A percentile compares a stretch with the other conserved stretches of the same genome.
These are phyloP conservation scores for Papilio helenus DNA, from an alignment of 1,140 invertebrate genomes.

Conservation along the genomic window DNA sequence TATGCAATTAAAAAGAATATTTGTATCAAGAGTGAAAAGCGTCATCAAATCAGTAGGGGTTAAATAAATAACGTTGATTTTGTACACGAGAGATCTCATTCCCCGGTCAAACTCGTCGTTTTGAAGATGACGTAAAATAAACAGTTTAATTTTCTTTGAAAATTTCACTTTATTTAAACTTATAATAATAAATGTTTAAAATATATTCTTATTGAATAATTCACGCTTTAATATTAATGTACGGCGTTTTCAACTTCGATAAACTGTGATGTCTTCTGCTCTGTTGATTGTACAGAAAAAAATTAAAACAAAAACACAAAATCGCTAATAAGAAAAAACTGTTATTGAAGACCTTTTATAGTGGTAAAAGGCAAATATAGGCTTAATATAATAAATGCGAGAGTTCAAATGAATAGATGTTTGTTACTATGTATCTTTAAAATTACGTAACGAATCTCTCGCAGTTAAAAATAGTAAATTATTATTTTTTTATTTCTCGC, in stretches of 20 bases:
- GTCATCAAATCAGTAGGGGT: too few relatives aligned
- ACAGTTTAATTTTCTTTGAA: neutral
- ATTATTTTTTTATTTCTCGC: too few relatives aligned
- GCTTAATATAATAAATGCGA: too few relatives aligned
- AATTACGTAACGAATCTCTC: too few relatives aligned
- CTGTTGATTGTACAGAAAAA: constrained; percentile 35
- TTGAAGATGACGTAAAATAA: neutral
- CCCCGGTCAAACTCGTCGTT: too few relatives aligned
- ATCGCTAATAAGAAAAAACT: neutral
- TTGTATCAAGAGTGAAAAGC: too few relatives aligned
- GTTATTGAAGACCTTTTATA: neutral
- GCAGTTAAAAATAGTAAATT: too few relatives aligned
- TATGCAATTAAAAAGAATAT: neutral
- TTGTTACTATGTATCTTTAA: too few relatives aligned
- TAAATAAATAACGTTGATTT: too few relatives aligned
- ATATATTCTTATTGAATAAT: neutral
- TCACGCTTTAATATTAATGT: constrained; percentile 8
- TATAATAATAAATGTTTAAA: neutral
- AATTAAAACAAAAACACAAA: neutral
- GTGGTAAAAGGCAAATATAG: neutral
- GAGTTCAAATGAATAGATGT: too few relatives aligned
- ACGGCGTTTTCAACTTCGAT: constrained; percentile 11
- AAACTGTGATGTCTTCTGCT: constrained; percentile 35
- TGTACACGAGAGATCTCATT: too few relatives aligned
- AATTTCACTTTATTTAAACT: neutral